phyloP scores from a whole-genome alignment of 1,140 invertebrate species.

The Scaptodrosophila lebanonensis region DNA sequence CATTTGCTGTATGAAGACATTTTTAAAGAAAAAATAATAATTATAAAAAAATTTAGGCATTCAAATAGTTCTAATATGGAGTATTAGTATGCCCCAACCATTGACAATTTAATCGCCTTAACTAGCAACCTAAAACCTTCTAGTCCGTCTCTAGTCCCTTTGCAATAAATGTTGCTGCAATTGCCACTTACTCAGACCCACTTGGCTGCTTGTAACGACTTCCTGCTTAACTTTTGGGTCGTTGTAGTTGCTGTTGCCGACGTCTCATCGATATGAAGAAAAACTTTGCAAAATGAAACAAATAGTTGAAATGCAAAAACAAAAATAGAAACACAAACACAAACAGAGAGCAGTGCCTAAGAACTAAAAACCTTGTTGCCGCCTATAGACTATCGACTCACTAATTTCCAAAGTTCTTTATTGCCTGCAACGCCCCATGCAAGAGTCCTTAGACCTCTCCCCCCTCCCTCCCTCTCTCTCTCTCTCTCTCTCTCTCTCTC shows the following conservation, averaged over 20 bases:
- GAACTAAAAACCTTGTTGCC: conserved; percentile 7
- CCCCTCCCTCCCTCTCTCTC: background rate
- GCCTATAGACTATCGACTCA: conserved; percentile 34
- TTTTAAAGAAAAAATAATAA: too few relatives aligned
- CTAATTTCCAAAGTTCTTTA: conserved; percentile 75
- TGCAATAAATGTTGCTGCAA: too few relatives aligned
- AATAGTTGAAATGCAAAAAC: conserved; percentile 37
- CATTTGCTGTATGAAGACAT: too few relatives aligned
- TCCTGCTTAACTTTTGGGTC: conserved; percentile 58
- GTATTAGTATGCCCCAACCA: too few relatives aligned
- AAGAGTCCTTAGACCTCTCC: background rate
- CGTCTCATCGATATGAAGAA: conserved; percentile 50
- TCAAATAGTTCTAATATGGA: too few relatives aligned
- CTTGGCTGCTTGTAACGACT: conserved; percentile 55
- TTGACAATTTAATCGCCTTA: too few relatives aligned
- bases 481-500: too few relatives aligned
- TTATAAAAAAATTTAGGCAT: too few relatives aligned
- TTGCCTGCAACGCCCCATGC: conserved; percentile 63
- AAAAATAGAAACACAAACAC: conserved; percentile 21
- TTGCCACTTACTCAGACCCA: conserved; percentile 23
- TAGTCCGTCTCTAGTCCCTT: too few relatives aligned
- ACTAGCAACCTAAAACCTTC: too few relatives aligned
- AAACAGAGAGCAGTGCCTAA: background rate
- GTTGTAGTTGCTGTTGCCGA: background rate
- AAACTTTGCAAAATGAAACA: conserved; percentile 45